These are phyloP conservation scores for Hipparchia sbordonii DNA, from an alignment of 2,888 invertebrate species.

Conservation along the genomic window DNA sequence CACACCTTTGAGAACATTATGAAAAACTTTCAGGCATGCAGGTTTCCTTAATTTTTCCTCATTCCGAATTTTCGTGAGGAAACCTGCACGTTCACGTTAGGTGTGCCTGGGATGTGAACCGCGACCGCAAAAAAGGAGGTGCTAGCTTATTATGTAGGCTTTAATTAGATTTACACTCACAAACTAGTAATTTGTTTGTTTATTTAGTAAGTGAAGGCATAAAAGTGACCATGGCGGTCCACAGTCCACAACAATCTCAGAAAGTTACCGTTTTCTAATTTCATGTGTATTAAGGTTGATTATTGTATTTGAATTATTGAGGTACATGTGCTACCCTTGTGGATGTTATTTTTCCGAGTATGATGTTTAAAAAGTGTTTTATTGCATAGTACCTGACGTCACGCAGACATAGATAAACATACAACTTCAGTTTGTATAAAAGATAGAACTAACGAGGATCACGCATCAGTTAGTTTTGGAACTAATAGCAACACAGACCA, in stretches of 20 bases:
- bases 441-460: constrained; percentile 47
- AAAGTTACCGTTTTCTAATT: background rate
- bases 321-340: constrained; percentile 2
- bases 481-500: constrained; percentile 74
- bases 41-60: too few relatives aligned
- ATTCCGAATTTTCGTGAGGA: too few relatives aligned
- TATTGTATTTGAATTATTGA: background rate
- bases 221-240: background rate
- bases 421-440: constrained; percentile 14
- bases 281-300: constrained; percentile 1
- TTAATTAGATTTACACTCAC: background rate
- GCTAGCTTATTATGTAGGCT: background rate
- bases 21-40: too few relatives aligned
- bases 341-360: constrained; percentile 18
- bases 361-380: constrained; percentile 8
- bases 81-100: too few relatives aligned
- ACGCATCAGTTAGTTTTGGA: constrained; percentile 64
- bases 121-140: too few relatives aligned
- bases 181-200: background rate
- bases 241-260: background rate
- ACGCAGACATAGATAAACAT: background rate
- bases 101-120: too few relatives aligned
- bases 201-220: background rate
- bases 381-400: constrained; percentile 20
- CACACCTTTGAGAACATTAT: too few relatives aligned